phyloP scores from a whole-genome alignment of 2,797 vertebrate species.

The Avahi laniger region DNA sequence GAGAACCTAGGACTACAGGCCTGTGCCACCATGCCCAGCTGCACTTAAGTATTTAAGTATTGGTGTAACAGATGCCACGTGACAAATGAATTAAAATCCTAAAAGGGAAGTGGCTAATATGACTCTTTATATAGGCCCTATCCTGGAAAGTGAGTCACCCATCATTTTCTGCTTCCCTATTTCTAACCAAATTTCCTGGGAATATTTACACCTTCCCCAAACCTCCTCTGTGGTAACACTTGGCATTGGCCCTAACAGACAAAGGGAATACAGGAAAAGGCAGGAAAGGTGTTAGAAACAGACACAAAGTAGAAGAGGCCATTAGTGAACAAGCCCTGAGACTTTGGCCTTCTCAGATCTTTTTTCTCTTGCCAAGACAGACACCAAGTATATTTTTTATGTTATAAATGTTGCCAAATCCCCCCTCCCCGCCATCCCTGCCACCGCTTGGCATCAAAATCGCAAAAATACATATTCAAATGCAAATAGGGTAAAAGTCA shows the following conservation, averaged over 20 bases:
- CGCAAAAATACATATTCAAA: slow-evolving; percentile 57
- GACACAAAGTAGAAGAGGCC: not conserved
- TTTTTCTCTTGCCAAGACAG: not conserved
- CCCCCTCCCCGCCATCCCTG: not conserved
- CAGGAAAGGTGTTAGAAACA: not conserved
- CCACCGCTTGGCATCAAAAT: not conserved
- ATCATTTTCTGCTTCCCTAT: slow-evolving; percentile 13
- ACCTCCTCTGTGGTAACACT: not conserved
- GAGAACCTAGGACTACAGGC: no score
- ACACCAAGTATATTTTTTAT: not conserved
- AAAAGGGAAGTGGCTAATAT: slow-evolving; percentile 3
- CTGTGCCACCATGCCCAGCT: no score
- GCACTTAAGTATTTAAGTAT: not conserved
- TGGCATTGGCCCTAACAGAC: not conserved
- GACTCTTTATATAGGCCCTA: not conserved
- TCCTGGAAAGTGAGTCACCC: not conserved
- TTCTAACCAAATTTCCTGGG: not conserved
- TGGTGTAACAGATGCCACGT: not conserved
- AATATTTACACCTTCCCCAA: not conserved
- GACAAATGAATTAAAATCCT: not conserved
- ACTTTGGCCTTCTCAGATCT: not conserved
- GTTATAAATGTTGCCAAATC: not conserved
- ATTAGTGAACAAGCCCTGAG: not conserved
- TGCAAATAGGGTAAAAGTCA: slow-evolving; percentile 61
- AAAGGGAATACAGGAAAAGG: not conserved